These are phyloP conservation scores for Drosophila heteroneura DNA, from an alignment of 2,888 invertebrate genomes.

Conservation along the genomic window DNA sequence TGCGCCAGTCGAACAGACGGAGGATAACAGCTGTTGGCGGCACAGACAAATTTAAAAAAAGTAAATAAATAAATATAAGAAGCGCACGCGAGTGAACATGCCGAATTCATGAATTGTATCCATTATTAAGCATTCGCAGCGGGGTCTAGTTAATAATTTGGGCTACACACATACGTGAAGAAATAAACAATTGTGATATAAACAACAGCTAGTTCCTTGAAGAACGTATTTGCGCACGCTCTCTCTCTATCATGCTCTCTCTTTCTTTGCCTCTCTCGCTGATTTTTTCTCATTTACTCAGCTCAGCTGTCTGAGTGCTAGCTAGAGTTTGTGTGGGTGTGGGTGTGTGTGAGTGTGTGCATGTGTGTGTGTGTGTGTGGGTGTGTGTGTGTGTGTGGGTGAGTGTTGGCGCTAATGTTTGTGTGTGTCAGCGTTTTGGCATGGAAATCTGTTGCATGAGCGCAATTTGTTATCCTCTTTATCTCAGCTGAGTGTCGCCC, in stretches of 20 bases:
- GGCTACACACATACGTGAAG: background rate
- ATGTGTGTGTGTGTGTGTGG: conserved; percentile 26
- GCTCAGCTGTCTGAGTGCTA: conserved; percentile 63
- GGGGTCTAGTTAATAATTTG: fast-evolving
- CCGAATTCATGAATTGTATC: background rate
- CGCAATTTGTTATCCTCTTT: conserved; percentile 81
- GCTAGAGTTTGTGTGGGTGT: conserved; percentile 1
- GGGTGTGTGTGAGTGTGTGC: conserved; percentile 16
- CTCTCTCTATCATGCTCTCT: conserved; percentile 6
- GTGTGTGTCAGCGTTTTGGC: conserved; percentile 47
- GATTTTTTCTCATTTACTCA: background rate
- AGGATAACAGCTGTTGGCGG: conserved; percentile 68
- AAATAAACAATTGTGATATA: background rate
- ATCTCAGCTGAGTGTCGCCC: conserved; percentile 79
- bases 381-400: conserved; percentile 15
- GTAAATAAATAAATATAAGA: background rate
- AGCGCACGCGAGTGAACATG: too few relatives aligned
- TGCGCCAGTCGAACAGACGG: conserved; percentile 45
- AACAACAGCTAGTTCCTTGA: background rate
- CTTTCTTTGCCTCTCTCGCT: conserved; percentile 10
- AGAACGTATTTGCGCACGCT: conserved; percentile 61
- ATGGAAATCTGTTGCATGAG: conserved; percentile 80
- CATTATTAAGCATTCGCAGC: background rate
- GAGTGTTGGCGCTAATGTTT: conserved; percentile 5
- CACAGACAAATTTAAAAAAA: conserved; percentile 33